Conservation (phyloP, 2,113 vertebrate species). For the Sialia sialis region DNA sequence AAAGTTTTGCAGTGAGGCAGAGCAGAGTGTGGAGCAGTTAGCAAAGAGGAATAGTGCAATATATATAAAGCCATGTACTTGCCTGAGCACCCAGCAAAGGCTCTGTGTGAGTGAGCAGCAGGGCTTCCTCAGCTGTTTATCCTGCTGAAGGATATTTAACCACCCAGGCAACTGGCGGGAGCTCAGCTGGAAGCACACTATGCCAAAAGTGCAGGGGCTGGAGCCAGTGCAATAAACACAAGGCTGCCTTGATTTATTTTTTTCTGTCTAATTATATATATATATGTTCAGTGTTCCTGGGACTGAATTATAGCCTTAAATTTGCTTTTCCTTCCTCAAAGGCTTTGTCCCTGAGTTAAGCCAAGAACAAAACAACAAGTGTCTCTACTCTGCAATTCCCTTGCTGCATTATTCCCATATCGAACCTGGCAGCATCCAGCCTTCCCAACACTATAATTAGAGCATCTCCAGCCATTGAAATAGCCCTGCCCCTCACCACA, state of each 20-base stretch:
- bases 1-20: background rate
- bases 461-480: background rate
- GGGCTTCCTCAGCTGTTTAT: slow-evolving; percentile 79
- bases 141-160: slow-evolving; percentile 72
- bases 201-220: background rate
- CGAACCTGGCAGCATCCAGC: background rate
- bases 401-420: background rate
- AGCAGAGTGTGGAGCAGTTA: background rate
- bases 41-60: background rate
- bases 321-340: background rate
- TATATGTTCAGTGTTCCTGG: background rate
- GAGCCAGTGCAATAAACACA: slow-evolving; percentile 14
- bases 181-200: slow-evolving; percentile 11
- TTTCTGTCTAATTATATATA: background rate
- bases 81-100: slow-evolving; percentile 74
- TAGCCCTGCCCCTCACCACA: background rate
- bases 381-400: background rate
- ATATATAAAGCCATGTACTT: slow-evolving; percentile 61
- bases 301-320: background rate
- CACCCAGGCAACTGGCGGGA: slow-evolving; percentile 55
- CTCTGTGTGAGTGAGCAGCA: slow-evolving; percentile 75
- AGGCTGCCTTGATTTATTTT: background rate
- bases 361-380: background rate
- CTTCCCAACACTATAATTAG: slow-evolving; percentile 41
- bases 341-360: background rate